A percentile compares a stretch with the other conserved stretches of the same genome.
Conservation (phyloP, 2,888 invertebrate species). For the Idaea straminata region DNA sequence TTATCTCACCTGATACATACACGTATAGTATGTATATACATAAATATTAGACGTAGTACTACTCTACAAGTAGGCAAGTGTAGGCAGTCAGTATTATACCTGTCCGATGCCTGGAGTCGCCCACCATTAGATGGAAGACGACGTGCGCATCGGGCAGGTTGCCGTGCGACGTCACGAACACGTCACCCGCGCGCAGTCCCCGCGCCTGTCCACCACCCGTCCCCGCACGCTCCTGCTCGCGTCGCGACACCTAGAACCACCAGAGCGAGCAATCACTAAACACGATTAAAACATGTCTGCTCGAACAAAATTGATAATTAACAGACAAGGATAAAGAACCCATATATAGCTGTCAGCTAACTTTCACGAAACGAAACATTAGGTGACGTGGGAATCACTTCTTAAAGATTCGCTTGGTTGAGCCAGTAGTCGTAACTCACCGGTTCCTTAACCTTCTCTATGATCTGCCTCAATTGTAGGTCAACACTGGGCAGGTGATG, state of each 20-base stretch:
- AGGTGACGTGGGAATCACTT: too few relatives aligned
- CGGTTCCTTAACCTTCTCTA: conserved; percentile 65
- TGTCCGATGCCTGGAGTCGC: conserved; percentile 83
- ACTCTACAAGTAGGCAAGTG: conserved; percentile 4
- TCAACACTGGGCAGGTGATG: conserved; percentile 93
- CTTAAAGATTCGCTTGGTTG: too few relatives aligned
- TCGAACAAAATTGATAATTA: too few relatives aligned
- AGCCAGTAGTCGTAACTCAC: conserved; percentile 51
- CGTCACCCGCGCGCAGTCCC: conserved; percentile 90
- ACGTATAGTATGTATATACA: neutral
- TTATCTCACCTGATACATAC: conserved; percentile 87
- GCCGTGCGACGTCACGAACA: conserved; percentile 93
- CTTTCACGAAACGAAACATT: too few relatives aligned
- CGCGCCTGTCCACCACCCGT: conserved; percentile 2
- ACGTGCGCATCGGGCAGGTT: conserved; percentile 97
- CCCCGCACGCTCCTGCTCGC: conserved; percentile 43
- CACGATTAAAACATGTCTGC: too few relatives aligned
- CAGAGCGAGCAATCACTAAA: conserved; percentile 78
- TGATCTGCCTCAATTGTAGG: conserved; percentile 84
- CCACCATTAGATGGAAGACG: conserved; percentile 96
- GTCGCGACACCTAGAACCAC: conserved; percentile 71
- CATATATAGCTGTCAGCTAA: too few relatives aligned
- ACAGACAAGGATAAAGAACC: too few relatives aligned
- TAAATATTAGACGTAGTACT: neutral
- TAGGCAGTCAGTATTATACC: conserved; percentile 30